Base-by-base conservation (phyloP, 2,888 invertebrate genomes). In the Agonopterix arenella region DNA sequence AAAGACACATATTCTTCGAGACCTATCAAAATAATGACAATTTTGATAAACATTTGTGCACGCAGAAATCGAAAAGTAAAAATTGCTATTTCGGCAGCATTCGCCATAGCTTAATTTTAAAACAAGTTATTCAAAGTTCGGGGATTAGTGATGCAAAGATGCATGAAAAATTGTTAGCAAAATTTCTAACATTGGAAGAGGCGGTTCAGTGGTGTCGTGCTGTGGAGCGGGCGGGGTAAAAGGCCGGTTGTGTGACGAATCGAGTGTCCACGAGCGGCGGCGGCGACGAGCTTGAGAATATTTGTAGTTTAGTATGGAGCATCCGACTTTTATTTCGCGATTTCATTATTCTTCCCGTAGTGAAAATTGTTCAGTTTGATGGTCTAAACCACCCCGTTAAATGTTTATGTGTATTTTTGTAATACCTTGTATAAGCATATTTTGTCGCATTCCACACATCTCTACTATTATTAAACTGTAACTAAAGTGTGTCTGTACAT, bases 121-220 rank as follows among this genome's bases (percentile, higher is more conserved):
- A 56, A n/a, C 58, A 61, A 46, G 43, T 53, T 2, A 59, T 59
- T 36, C 44, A 59, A n/a, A n/a, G n/a, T n/a, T n/a, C n/a, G 43
- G 61, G 56, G 2, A 40, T 61, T 13, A 55, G 52, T 44, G 51
- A 59, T 52, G 36, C 36, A 1, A 44, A 54, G 10, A 16, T 51
- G 8, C 43, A 50, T 3, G 49, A 55, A 18, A 45, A 28, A 36
- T 44, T 51, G 42, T 11, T 55, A n/a, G 38, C 45, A 13, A 48
- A 50, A 11, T 44, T 5, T 36, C 44, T 51, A 28, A 36, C 38
- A 36, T 37, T 55, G n/a, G 40, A 53, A 8, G 46, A 55, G n/a
- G 55, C 55, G 28, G 44, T 18, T 36, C 28, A 45, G 5, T 55
- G 47, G 47, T 55, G 52, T 36, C 44, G 48, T 13, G 52, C 51